These are phyloP conservation scores for Xerus inauris DNA, from an alignment of 2,113 vertebrate species.

Conservation along the genomic window DNA sequence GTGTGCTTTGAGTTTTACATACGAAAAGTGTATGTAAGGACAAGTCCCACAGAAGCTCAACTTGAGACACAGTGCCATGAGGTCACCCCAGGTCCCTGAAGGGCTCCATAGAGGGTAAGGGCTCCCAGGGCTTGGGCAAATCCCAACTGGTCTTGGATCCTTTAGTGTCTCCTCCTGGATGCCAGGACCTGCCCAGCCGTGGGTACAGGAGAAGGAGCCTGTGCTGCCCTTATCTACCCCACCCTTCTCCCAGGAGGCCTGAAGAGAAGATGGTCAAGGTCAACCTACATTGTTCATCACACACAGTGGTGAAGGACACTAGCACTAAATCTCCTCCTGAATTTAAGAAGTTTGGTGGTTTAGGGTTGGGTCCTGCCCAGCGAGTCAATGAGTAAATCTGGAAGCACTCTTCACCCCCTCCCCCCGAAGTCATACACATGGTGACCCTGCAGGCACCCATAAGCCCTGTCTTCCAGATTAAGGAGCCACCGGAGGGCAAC, in stretches of 20 bases:
- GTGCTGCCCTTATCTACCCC: too few species aligned
- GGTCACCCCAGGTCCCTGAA: not conserved
- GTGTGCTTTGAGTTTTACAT: not conserved
- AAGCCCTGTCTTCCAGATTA: not conserved
- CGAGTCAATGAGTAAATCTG: not conserved
- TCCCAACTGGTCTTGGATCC: not conserved
- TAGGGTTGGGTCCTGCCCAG: too few species aligned
- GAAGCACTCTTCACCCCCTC: not conserved
- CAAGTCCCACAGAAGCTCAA: not conserved
- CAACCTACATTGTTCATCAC: not conserved
- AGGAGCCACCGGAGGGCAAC: not conserved
- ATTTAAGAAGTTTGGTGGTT: not conserved
- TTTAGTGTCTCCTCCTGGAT: too few species aligned
- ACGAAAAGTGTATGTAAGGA: not conserved
- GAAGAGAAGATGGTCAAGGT: too few species aligned
- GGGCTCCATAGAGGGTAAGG: not conserved
- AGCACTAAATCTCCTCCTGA: not conserved
- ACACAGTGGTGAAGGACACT: not conserved
- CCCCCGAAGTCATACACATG: accelerated
- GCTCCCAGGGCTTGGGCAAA: too few species aligned
- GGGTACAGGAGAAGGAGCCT: not conserved
- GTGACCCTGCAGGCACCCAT: not conserved
- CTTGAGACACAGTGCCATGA: not conserved
- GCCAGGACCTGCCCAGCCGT: too few species aligned
- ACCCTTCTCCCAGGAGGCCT: not conserved